Percentiles rank a stretch among this genome's conserved stretches.
Conservation (phyloP, 2,888 invertebrate genomes). For the Diplolepis rosae region DNA sequence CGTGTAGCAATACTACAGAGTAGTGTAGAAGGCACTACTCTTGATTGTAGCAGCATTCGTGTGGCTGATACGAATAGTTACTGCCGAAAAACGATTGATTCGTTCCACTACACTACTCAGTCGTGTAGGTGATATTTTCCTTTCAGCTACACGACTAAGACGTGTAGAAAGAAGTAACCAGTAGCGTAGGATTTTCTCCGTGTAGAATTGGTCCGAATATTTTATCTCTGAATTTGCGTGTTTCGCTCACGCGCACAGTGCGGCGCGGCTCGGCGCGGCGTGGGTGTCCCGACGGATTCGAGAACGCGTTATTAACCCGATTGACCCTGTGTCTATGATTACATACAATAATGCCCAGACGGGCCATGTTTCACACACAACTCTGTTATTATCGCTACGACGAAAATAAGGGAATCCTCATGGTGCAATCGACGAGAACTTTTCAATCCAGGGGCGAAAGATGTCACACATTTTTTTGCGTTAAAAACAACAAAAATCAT, state of each 20-base stretch:
- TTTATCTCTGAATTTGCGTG: neutral
- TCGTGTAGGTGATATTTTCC: too few relatives aligned
- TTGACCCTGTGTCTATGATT: constrained; percentile 72
- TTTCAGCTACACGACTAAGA: too few relatives aligned
- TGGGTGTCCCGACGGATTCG: constrained; percentile 68
- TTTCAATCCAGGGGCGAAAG: neutral
- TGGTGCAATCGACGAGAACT: constrained; percentile 25
- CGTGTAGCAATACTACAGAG: too few relatives aligned
- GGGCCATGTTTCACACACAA: constrained; percentile 61
- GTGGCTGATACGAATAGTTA: too few relatives aligned
- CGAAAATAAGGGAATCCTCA: constrained; percentile 49
- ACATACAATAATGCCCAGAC: constrained; percentile 71
- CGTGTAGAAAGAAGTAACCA: too few relatives aligned
- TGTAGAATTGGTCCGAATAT: neutral
- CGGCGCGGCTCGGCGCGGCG: constrained; percentile 45
- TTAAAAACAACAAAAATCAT: neutral
- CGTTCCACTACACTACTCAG: too few relatives aligned
- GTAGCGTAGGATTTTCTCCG: neutral
- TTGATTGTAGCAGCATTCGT: too few relatives aligned
- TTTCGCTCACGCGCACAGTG: neutral
- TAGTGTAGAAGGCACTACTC: too few relatives aligned
- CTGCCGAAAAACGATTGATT: too few relatives aligned
- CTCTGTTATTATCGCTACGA: constrained; percentile 65
- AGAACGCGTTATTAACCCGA: constrained; percentile 72
- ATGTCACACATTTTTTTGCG: neutral